Conservation (phyloP, 2,888 invertebrate species). For the Archaeoteleia sp. region DNA sequence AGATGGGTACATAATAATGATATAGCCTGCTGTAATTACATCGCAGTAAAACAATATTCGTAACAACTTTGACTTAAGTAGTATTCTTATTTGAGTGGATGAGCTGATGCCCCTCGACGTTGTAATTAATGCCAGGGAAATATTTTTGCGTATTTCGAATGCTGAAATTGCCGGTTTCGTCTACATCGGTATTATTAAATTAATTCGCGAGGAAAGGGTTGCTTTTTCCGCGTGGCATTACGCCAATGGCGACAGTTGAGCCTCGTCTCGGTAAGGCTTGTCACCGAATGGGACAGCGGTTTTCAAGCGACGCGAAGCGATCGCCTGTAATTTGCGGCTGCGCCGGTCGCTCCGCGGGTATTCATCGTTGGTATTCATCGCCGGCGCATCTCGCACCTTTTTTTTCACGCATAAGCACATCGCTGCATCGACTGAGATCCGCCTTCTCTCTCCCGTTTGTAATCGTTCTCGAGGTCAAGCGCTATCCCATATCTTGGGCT, state of each 20-base stretch:
- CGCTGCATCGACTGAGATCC: conserved; percentile 36
- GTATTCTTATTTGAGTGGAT: conserved; percentile 43
- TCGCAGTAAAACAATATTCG: conserved; percentile 41
- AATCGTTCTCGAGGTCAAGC: conserved; percentile 44
- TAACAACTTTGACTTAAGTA: conserved; percentile 41
- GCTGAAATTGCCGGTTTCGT: conserved; percentile 39
- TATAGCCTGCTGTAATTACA: conserved; percentile 37
- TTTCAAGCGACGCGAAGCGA: conserved; percentile 57
- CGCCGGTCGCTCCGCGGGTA: conserved; percentile 40
- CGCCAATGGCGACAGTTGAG: conserved; percentile 28
- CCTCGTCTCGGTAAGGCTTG: conserved; percentile 58
- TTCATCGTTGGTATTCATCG: conserved; percentile 66
- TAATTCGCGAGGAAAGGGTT: conserved; percentile 25
- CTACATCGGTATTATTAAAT: conserved; percentile 30
- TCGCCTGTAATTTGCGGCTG: conserved; percentile 72
- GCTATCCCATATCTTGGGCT: conserved; percentile 36
- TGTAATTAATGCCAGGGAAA: conserved; percentile 41
- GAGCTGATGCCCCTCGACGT: conserved; percentile 31
- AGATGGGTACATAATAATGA: conserved; percentile 34
- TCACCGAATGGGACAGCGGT: conserved; percentile 64
- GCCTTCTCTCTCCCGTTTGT: conserved; percentile 38
- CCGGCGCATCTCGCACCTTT: conserved; percentile 56
- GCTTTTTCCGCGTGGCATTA: conserved; percentile 43
- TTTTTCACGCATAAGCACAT: conserved; percentile 39
- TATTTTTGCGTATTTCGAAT: conserved; percentile 27